phyloP scores from a whole-genome alignment of 2,113 vertebrate genomes.

The Phylloscopus whistleri region DNA sequence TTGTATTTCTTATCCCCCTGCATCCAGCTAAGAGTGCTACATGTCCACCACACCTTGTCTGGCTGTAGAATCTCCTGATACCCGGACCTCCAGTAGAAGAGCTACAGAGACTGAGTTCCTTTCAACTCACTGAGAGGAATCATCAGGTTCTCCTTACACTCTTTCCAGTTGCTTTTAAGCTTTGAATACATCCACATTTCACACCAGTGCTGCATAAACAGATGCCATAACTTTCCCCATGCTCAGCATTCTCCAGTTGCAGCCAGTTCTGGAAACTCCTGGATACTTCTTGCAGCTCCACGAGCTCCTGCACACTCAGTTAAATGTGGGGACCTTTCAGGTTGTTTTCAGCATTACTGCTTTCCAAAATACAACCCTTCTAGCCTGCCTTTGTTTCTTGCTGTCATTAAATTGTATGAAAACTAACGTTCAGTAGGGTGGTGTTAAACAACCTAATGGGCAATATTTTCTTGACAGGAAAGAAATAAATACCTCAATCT shows the following conservation, averaged over 20 bases:
- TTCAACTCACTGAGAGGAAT: background rate
- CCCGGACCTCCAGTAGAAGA: background rate
- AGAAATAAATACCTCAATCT: constrained; percentile 3
- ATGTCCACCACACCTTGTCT: background rate
- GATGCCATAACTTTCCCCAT: background rate
- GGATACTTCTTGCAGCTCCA: background rate
- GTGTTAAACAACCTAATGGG: background rate
- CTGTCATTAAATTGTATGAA: background rate
- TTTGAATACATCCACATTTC: background rate
- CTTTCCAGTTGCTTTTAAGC: background rate
- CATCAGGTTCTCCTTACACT: background rate
- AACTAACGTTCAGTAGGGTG: background rate
- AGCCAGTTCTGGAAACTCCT: background rate
- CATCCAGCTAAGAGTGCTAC: background rate
- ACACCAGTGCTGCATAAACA: background rate
- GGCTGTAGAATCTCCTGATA: background rate
- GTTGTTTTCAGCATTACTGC: background rate
- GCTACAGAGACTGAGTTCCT: background rate
- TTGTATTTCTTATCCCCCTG: background rate
- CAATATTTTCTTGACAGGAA: constrained; percentile 3
- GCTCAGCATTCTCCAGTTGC: background rate
- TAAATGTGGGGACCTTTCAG: background rate
- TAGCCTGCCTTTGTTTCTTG: background rate
- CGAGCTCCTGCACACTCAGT: background rate
- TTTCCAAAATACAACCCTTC: background rate